Evolutionary conservation across 2,888 invertebrate genomes (phyloP).

Genomic region (Drosophila conformis): DNA sequence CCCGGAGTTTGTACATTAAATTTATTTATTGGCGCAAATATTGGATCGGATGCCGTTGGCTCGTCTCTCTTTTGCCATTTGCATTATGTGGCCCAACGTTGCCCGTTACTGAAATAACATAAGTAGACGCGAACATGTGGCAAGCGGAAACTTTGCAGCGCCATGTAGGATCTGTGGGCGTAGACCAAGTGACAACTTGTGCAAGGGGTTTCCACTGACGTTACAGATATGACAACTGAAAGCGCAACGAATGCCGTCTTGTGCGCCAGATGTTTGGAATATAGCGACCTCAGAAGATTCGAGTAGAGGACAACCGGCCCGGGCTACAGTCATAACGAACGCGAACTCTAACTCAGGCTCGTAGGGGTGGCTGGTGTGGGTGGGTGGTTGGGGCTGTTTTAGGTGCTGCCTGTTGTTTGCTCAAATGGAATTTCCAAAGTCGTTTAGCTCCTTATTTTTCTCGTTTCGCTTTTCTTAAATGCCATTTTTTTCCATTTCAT

Average conservation of each 20-base stretch:
- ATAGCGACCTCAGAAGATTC: conserved; percentile 32
- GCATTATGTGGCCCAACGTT: conserved; percentile 61
- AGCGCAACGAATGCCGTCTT: conserved; percentile 5
- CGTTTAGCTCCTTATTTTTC: conserved; percentile 79
- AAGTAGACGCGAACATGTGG: conserved; percentile 28
- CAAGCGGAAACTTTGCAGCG: conserved; percentile 7
- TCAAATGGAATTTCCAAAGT: conserved; percentile 81
- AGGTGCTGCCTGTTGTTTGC: conserved; percentile 71
- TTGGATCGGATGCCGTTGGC: conserved; percentile 78
- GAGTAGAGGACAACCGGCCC: conserved; percentile 24
- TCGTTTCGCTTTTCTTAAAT: conserved; percentile 80
- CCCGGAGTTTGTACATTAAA: conserved; percentile 79
- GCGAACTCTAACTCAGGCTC: conserved; percentile 15
- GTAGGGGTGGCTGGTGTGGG: conserved; percentile 5
- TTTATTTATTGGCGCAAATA: conserved; percentile 82
- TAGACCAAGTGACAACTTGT: conserved; percentile 48
- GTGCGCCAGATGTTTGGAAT: conserved; percentile 23
- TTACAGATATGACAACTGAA: conserved; percentile 25
- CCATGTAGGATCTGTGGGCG: conserved; percentile 27
- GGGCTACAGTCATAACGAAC: conserved; percentile 13
- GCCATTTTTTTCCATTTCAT: conserved; percentile 76
- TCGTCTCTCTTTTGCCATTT: conserved; percentile 55
- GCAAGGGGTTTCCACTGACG: conserved; percentile 23
- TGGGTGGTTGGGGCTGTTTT: conserved; percentile 1
- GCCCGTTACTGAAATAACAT: conserved; percentile 33